These are phyloP conservation scores for Eudemis profundana DNA, from an alignment of 2,888 invertebrate genomes.

Conservation along the genomic window DNA sequence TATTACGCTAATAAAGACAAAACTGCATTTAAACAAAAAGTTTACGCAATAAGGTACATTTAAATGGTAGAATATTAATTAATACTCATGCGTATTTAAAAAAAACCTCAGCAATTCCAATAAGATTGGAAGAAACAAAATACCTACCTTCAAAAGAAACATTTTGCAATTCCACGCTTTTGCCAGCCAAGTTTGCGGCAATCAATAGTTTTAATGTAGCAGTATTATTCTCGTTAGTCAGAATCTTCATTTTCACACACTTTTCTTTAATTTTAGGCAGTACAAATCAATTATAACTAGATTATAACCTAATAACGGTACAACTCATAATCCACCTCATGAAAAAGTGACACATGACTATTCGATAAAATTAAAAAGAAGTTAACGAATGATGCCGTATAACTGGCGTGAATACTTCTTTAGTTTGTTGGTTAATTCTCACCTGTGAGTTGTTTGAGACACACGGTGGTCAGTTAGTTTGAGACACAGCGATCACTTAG, in stretches of 20 bases:
- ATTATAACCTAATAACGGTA: conserved; percentile 31
- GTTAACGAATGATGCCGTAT: no score
- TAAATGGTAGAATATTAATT: background rate
- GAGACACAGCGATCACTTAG: no score
- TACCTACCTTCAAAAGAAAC: conserved; percentile 86
- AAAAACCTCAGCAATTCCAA: conserved; percentile 42
- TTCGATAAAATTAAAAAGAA: background rate
- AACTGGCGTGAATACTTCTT: background rate
- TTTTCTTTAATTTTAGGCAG: conserved; percentile 32
- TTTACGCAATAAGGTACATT: background rate
- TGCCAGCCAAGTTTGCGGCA: conserved; percentile 87
- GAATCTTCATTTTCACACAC: conserved; percentile 87
- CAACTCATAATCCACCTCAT: conserved; percentile 37
- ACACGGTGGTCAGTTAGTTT: background rate
- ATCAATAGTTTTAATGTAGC: conserved; percentile 90
- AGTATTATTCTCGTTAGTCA: conserved; percentile 91
- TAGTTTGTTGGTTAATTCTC: conserved; percentile 12
- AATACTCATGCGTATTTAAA: conserved; percentile 22
- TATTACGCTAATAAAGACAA: background rate
- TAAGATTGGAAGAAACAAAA: conserved; percentile 26
- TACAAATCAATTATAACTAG: conserved; percentile 38
- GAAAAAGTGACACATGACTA: conserved; percentile 31
- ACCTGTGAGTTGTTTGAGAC: conserved; percentile 25
- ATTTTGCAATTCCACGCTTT: conserved; percentile 84
- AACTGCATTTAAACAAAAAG: background rate